Base-by-base conservation (phyloP, 2,113 vertebrate species). In the Mohoua ochrocephala region DNA sequence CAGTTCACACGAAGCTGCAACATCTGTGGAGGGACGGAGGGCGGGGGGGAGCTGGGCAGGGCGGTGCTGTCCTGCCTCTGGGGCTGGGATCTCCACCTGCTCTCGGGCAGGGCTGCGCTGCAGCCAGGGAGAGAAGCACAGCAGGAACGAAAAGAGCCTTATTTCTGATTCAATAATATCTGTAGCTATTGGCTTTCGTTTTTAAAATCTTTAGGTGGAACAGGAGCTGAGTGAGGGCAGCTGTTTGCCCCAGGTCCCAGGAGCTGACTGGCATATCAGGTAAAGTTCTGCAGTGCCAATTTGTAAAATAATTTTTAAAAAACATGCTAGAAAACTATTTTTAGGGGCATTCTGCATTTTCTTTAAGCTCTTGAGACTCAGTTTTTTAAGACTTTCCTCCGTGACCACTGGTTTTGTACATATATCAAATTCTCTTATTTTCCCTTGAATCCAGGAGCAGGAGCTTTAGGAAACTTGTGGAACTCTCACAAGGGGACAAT, bases 1-100 rank as follows among this genome's bases (percentile, higher is more conserved):
- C 97, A 89, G 97, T 97, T 98, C 96, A 85, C 97, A 97, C 84
- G 76, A 96, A 97, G 95, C 91, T 70, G 89, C 89, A 89, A 96
- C 96, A 94, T 74, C 94, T 98, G 98, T 96, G 98, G 97, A 13
- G 14, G 83, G 79, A 47, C 27, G 71, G 97, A 65, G 45, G 65
- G 83, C 11, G 30, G 65, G 95, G 95, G 97, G 28, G 75, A 91
- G 86, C 69, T 27, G 87, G 64, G 74, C 84, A 57, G 92, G 14
- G 84, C 42, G 71, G 9, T 22, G 60, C 91, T 1, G 50, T 57
- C 71, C 94, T 67, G 92, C 91, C 64, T 53, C 86, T 96, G 92
- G 63, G 84, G 86, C 85, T 74, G 86, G 31, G 33, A 10, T 37
- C 73, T n/a, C 68, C 93, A n/a, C 84, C 93, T 87, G 93, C 88